A percentile compares a stretch with the other conserved stretches of the same genome.
Conservation (phyloP, 2,797 vertebrate species). For the Saxicola maurus region DNA sequence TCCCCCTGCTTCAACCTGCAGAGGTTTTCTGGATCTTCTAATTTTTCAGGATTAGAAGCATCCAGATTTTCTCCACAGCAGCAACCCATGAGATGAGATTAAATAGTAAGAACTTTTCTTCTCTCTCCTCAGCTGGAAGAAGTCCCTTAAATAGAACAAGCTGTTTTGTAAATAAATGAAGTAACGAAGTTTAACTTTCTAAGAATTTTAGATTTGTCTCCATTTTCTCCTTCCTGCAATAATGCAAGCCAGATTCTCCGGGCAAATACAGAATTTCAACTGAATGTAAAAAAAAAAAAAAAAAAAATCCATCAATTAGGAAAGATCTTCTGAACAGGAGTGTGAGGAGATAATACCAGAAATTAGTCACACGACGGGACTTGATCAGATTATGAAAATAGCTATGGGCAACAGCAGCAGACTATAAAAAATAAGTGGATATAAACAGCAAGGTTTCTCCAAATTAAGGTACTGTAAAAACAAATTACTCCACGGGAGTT, state of each 20-base stretch:
- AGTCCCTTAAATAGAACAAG: not conserved
- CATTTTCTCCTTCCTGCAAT: not conserved
- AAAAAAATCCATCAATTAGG: not conserved
- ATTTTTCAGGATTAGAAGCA: not conserved
- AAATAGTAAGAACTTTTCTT: not conserved
- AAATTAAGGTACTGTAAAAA: not conserved
- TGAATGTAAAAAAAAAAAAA: not conserved
- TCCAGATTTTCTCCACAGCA: not conserved
- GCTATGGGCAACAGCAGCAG: not conserved
- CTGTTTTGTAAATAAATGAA: not conserved
- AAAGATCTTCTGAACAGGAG: not conserved
- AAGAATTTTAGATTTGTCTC: not conserved
- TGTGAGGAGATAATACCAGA: not conserved
- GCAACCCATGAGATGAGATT: not conserved
- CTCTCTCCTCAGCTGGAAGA: not conserved
- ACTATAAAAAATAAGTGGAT: not conserved
- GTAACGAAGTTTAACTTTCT: not conserved
- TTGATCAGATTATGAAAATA: not conserved
- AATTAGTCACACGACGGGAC: not conserved
- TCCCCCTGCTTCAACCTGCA: not conserved
- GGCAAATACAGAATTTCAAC: not conserved
- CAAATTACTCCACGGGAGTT: rapidly evolving
- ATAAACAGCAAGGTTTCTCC: not conserved
- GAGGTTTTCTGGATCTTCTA: not conserved
- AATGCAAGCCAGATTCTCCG: not conserved